A percentile compares a stretch with the other conserved stretches of the same genome.
These are phyloP conservation scores for Rhynchotus rufescens DNA, from an alignment of 2,797 vertebrate species.

Conservation along the genomic window DNA sequence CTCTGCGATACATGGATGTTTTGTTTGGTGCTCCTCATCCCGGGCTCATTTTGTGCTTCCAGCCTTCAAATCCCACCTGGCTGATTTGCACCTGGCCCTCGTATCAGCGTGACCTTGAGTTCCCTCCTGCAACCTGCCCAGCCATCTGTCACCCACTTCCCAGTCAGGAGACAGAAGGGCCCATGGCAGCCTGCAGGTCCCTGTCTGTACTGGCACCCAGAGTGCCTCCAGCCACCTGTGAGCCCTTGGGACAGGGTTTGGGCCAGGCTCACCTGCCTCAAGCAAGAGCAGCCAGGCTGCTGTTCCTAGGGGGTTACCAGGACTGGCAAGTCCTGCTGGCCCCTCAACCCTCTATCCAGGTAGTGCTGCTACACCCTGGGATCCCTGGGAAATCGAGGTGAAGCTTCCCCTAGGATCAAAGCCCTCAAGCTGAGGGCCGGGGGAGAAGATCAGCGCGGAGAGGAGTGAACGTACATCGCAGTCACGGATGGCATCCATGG, in stretches of 20 bases:
- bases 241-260: not conserved
- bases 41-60: not conserved
- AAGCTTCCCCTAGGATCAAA: not conserved
- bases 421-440: not conserved
- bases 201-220: not conserved
- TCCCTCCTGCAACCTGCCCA: not conserved
- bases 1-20: not conserved
- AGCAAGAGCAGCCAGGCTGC: not conserved
- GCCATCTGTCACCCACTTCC: not conserved
- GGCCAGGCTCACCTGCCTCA: not conserved
- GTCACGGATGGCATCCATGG: slow-evolving; percentile 87
- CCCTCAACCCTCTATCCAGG: not conserved
- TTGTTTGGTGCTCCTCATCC: not conserved
- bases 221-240: not conserved
- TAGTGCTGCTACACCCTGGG: not conserved
- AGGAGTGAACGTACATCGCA: slow-evolving; percentile 80
- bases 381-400: not conserved
- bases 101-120: not conserved
- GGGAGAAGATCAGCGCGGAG: not conserved
- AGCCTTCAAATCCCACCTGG: not conserved
- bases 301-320: not conserved
- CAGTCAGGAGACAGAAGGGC: not conserved
- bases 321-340: not conserved
- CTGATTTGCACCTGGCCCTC: not conserved
- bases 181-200: not conserved